Conservation (phyloP, 1,140 invertebrate genomes). For the Aphidius gifuensis region DNA sequence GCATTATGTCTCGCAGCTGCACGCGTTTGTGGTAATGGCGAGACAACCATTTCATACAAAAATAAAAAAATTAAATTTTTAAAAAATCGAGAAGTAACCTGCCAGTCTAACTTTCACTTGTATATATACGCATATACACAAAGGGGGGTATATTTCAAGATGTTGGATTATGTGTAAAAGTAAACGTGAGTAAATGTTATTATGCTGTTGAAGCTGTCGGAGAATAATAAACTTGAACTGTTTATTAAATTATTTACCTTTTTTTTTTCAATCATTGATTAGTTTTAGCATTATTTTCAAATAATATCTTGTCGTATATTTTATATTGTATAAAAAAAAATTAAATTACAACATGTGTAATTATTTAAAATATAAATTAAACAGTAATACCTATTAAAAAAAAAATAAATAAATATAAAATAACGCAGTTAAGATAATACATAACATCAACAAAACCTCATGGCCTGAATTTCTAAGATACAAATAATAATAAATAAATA, state of each 20-base stretch:
- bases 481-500: too few species aligned
- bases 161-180: neutral
- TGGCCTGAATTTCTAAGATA: too few species aligned
- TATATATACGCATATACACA: conserved; percentile 1
- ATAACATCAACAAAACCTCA: too few species aligned
- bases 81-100: neutral
- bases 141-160: neutral
- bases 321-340: too few species aligned
- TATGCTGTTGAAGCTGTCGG: conserved; percentile 29
- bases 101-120: conserved; percentile 11
- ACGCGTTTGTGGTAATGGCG: neutral
- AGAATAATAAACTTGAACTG: conserved; percentile 37
- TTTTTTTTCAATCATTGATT: conserved; percentile 6
- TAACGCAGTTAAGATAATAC: too few species aligned
- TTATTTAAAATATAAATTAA: too few species aligned
- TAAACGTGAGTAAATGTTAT: conserved; percentile 11
- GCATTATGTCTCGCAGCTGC: neutral
- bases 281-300: too few species aligned
- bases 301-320: too few species aligned
- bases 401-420: too few species aligned
- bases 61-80: neutral
- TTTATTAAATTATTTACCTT: conserved; percentile 36
- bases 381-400: too few species aligned
- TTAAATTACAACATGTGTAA: too few species aligned
- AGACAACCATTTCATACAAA: neutral